phyloP scores from a whole-genome alignment of 2,797 vertebrate genomes.

The Thunnus albacares region DNA sequence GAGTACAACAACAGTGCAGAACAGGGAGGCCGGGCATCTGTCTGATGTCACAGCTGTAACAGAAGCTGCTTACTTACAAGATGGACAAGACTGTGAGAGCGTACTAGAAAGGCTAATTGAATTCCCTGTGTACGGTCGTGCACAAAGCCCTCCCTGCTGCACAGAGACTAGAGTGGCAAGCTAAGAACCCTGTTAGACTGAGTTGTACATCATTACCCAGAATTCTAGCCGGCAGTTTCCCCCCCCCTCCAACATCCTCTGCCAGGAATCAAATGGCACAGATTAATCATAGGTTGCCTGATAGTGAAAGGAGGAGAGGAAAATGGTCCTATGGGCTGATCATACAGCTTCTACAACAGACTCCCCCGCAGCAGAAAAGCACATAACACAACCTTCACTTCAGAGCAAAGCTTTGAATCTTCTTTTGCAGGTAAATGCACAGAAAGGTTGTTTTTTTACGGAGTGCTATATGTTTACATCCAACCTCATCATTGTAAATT shows the following conservation, averaged over 20 bases:
- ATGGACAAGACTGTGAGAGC: slow-evolving; percentile 54
- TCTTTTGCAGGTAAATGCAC: background rate
- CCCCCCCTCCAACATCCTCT: slow-evolving; percentile 60
- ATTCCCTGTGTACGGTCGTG: slow-evolving; percentile 60
- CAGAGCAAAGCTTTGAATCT: slow-evolving; percentile 5
- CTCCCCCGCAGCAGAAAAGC: background rate
- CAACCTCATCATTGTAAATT: background rate
- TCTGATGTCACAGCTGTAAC: slow-evolving; percentile 61
- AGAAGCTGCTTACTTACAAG: slow-evolving; percentile 62
- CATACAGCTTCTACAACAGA: slow-evolving; percentile 24
- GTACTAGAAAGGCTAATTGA: slow-evolving; percentile 64
- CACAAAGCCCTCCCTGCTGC: slow-evolving; percentile 40
- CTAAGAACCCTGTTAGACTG: slow-evolving; percentile 57
- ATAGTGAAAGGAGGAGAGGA: slow-evolving; percentile 49
- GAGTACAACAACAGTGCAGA: slow-evolving; percentile 46
- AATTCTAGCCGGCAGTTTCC: slow-evolving; percentile 69
- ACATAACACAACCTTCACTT: slow-evolving; percentile 9
- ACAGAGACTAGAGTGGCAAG: slow-evolving; percentile 50
- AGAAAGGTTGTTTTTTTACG: background rate
- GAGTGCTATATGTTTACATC: background rate
- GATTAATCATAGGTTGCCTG: slow-evolving; percentile 76
- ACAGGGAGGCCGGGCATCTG: slow-evolving; percentile 47
- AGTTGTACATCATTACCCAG: slow-evolving; percentile 80
- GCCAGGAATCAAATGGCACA: slow-evolving; percentile 76
- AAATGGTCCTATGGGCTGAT: slow-evolving; percentile 42